Evolutionary conservation across 1,140 invertebrate genomes (phyloP), one percentile per base, ranked within the genome.

Genomic region (Drosophila elegans): DNA sequence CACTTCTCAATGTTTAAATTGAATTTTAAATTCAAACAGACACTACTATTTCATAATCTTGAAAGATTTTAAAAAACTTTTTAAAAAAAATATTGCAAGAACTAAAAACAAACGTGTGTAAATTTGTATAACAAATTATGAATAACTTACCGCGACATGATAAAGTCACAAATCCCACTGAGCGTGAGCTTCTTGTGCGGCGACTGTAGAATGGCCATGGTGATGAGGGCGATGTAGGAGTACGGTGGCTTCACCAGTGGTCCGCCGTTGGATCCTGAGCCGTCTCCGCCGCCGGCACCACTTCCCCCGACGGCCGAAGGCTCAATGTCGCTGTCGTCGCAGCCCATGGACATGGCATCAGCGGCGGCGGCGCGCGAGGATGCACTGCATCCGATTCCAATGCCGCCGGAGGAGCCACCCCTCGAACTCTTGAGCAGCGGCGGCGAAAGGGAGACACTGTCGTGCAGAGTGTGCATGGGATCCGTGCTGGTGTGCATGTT

Each of bases 121-220:
- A 21, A 21, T 21, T 21, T 21, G 16, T 21, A 1, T 21, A 21
- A 21, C 0, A 21, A 21, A 21, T 1, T 1, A 21, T 21, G 29
- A 1, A 1, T 3, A 12, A 90, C 80, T 88, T 32, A 92, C 73
- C 97, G 94, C n/a, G 96, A 97, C 96, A 99, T 99, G 71, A 99
- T 99, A 92, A 99, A 99, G 92, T 99, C 98, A 93, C 98, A 99
- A 64, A 99, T 99, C 13, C 98, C 98, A 83, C 98, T 98, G 0
- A 99, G 93, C 0, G 98, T 99, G 10, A 99, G 93, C 88, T 98
- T 98, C 93, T 99, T 99, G 83, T 98, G 97, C 10, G 98, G 98
- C n/a, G 98, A 98, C 81, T 99, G 98, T 0, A 99, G 94, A 52
- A 99, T 99, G 12, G 98, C 97, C 98, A 99, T 99, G 0, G 98